phyloP scores from a whole-genome alignment of 1,140 invertebrate species.

The Catajapyx aquilonaris region DNA sequence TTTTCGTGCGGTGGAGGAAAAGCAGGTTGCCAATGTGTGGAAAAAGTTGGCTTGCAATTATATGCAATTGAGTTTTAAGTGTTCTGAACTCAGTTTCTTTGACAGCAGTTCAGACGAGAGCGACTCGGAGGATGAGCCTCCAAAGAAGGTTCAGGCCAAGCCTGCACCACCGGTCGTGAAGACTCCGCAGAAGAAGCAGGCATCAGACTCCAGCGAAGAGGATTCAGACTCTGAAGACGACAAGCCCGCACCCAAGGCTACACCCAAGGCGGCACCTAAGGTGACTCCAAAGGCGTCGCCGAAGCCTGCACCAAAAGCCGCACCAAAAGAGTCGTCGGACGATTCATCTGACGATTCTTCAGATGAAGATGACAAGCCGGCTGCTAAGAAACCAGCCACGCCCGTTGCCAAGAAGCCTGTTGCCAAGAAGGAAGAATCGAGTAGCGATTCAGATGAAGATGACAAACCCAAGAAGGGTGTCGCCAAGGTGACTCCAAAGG shows the following conservation, averaged over 20 bases:
- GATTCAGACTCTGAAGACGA: conserved; percentile 10
- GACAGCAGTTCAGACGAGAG: neutral
- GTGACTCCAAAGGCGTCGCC: conserved; percentile 5
- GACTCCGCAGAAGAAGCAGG: neutral
- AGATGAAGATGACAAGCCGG: conserved; percentile 5
- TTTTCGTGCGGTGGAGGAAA: no score
- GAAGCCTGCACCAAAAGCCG: neutral
- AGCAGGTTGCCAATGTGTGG: no score
- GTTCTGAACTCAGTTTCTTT: no score
- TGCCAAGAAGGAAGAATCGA: conserved; percentile 4
- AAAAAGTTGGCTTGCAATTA: no score
- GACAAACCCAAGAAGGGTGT: conserved; percentile 4
- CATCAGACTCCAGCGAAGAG: conserved; percentile 1
- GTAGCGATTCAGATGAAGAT: conserved; percentile 5
- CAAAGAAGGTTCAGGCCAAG: conserved; percentile 8
- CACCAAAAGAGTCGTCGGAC: neutral
- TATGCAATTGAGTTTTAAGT: no score
- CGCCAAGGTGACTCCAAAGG: neutral
- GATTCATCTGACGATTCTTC: neutral
- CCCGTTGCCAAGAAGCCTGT: conserved; percentile 5
- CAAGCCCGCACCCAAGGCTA: conserved; percentile 7
- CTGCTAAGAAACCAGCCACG: conserved; percentile 3
- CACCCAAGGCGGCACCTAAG: conserved; percentile 6
- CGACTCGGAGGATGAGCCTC: conserved; percentile 7
- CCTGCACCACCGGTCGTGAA: neutral